These are phyloP conservation scores for Anser brachyrhynchus DNA, from an alignment of 2,113 vertebrate species.

Conservation along the genomic window DNA sequence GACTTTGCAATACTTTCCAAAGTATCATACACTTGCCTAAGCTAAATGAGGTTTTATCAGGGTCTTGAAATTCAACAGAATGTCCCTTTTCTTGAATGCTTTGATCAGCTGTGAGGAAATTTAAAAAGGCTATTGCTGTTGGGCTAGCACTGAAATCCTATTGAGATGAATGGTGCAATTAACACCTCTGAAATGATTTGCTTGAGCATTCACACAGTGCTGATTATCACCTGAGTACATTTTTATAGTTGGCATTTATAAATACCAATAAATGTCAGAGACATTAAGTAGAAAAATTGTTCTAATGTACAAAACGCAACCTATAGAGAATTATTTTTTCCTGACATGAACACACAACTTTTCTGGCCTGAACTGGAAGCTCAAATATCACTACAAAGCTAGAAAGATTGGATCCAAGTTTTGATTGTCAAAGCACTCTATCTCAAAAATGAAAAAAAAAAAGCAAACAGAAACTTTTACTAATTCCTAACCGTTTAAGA, in stretches of 20 bases:
- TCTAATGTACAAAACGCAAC: not conserved
- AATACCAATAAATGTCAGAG: not conserved
- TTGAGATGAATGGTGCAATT: conserved; percentile 19
- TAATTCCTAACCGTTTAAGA: not conserved
- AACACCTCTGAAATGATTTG: conserved; percentile 8
- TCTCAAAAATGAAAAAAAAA: not conserved
- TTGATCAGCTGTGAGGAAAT: conserved; percentile 5
- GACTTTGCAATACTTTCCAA: not conserved
- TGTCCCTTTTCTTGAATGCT: not conserved
- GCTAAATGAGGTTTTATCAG: not conserved
- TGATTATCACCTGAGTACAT: not conserved
- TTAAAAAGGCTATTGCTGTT: not conserved
- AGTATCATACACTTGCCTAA: not conserved
- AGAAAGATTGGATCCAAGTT: not conserved
- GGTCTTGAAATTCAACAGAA: not conserved
- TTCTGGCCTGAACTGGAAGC: not conserved
- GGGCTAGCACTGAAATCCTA: not conserved
- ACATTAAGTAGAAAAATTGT: not conserved
- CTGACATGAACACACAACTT: not conserved
- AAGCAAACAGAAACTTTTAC: not conserved
- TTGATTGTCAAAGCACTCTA: not conserved
- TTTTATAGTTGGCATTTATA: not conserved
- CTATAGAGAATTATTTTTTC: not conserved
- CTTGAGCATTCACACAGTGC: not conserved
- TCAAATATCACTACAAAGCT: not conserved